Evolutionary conservation across 2,888 invertebrate genomes (phyloP), one percentile per base, ranked within the genome.

Genomic region (Cryptocephalus moraei): DNA sequence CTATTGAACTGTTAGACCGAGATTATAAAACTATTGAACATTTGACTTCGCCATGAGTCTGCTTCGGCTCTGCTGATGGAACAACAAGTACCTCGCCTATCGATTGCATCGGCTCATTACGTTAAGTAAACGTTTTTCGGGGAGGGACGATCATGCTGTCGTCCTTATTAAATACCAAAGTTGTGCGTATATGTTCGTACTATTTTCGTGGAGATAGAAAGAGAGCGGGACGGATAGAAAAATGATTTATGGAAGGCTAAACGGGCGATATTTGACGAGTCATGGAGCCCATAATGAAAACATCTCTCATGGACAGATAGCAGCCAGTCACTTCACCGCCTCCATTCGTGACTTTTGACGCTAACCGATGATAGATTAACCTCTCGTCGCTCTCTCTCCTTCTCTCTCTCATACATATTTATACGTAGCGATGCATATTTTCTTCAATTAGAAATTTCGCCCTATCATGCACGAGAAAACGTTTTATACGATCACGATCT

Each of bases 221-320:
- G 22, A 22, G 22, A 22, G 22, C n/a, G n/a, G 6, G 22, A 22
- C 22, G 22, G 22, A 44, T 44, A 48, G 56, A 50, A 39, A 53
- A 58, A 66, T 66, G 65, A 65, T 65, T 66, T 65, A 65, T 66
- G 62, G 59, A 63, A 61, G 58, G 57, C 58, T 57, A 58, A 56
- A 57, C 58, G 55, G 63, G 65, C 67, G 22, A 22, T 22, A 22
- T 22, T 68, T 64, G 68, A 67, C 68, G 63, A 69, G 69, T 70
- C 70, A 70, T 66, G 69, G 68, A 69, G 64, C 69, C 68, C 67
- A 68, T 70, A 69, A 70, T 70, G 68, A 69, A 70, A 70, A 70
- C 69, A 70, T 70, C 70, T 69, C 65, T 22, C 22, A 65, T 64
- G 64, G 68, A 69, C 68, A 68, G 68, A 69, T 70, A 67, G 70